Evolutionary conservation across 2,888 invertebrate species (phyloP), one percentile per base, ranked within the genome.

Genomic region (Apocheima hispidaria): DNA sequence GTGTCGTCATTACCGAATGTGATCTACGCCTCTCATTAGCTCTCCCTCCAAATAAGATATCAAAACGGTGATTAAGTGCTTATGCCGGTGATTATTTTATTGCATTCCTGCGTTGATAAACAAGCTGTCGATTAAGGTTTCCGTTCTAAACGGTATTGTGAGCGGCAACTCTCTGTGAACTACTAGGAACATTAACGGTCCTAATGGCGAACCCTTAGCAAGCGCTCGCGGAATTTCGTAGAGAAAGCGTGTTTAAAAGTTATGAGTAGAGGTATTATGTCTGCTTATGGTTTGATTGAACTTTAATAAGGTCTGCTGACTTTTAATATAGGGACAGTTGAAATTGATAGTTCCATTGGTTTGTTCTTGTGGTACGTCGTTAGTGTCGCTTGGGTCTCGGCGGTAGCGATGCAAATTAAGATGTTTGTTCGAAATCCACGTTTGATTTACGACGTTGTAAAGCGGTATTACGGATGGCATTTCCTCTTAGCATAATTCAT

Each of bases 21-120:
- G 92, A 92, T 90, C 87, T 90, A 92, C 84, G 87, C 73, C 75
- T 77, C 88, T 90, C 90, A 91, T 92, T 92, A 92, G 84, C 84
- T 87, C 83, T 88, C 75, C 82, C 81, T 83, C 85, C 83, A 89
- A 92, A 90, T 92, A 87, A 92, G 88, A 90, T 87, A 88, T 91
- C 84, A 82, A 78, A 70, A 81, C 60, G 74, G 79, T 88, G 88
- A 92, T 91, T 89, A 87, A 91, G 83, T 80, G 82, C 72, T 78
- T 76, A 74, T 79, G 73, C 74, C 74, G 75, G 69, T 87, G 81
- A 88, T 91, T 89, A 90, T 89, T 89, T 91, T 87, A 91, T 90
- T 88, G 82, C 88, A 87, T 90, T 89, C 86, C 84, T 74, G 73
- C 70, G 78, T 81, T 83, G 83, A 84, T 88, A 87, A 84, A 86